A percentile compares a stretch with the other conserved stretches of the same genome.
Evolutionary conservation across 1,140 invertebrate species (phyloP).

Genomic region (Aphelinus certus): DNA sequence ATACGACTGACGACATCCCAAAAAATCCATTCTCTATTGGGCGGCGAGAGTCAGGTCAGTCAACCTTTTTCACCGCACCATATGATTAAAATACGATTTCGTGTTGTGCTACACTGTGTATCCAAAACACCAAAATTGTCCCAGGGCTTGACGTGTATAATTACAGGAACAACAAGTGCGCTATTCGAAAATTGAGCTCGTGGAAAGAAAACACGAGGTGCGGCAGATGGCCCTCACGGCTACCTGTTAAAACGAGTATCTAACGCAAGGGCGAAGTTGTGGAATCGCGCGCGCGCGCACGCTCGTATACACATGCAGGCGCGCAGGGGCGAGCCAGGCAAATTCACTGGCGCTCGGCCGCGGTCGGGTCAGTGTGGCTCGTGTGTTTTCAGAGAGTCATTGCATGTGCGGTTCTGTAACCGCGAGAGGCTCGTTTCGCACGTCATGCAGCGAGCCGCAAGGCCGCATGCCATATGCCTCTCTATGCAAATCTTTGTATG

Average conservation of each 20-base stretch:
- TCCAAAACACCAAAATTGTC: conserved; percentile 3
- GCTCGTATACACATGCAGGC: conserved; percentile 1
- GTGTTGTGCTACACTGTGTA: background rate
- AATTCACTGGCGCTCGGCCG: too few relatives aligned
- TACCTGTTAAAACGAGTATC: too few relatives aligned
- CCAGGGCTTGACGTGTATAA: conserved; percentile 5
- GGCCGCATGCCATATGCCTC: conserved; percentile 50
- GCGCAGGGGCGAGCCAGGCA: background rate
- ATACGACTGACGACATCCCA: too few relatives aligned
- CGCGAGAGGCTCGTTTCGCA: conserved; percentile 45
- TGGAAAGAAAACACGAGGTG: conserved; percentile 34
- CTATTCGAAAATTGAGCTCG: conserved; percentile 8
- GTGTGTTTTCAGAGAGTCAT: conserved; percentile 40
- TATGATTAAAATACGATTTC: conserved; percentile 24
- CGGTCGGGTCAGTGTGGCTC: too few relatives aligned
- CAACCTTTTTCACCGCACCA: background rate
- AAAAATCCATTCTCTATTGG: too few relatives aligned
- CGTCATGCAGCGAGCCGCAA: conserved; percentile 44
- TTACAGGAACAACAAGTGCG: background rate
- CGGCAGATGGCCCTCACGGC: conserved; percentile 28
- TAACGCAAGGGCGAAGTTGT: too few relatives aligned
- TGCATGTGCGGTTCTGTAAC: conserved; percentile 46
- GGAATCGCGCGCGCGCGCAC: conserved; percentile 19
- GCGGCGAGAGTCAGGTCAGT: background rate
- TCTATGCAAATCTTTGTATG: conserved; percentile 48